Evolutionary conservation across 2,888 invertebrate genomes (phyloP).

Genomic region (Andricus quercusramuli): DNA sequence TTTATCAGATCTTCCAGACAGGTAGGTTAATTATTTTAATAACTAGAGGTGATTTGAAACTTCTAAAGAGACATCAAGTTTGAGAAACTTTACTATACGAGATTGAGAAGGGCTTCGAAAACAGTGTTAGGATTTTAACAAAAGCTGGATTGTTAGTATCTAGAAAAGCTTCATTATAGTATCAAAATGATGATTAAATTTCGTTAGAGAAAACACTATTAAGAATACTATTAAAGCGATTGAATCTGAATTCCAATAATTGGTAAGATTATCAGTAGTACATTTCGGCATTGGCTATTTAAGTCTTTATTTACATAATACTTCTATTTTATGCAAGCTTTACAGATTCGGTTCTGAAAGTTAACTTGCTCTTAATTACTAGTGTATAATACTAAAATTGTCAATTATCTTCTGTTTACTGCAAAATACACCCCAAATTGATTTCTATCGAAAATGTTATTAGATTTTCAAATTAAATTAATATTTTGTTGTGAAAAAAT

Average conservation of each 20-base stretch:
- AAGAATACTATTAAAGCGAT: constrained; percentile 15
- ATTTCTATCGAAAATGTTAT: background rate
- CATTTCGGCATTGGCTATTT: constrained; percentile 12
- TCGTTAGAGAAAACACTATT: constrained; percentile 4
- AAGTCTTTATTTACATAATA: constrained; percentile 19
- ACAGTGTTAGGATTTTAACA: background rate
- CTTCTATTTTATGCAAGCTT: constrained; percentile 16
- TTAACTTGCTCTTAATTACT: constrained; percentile 10
- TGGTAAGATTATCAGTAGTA: constrained; percentile 7
- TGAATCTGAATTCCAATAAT: constrained; percentile 19
- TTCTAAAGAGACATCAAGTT: constrained; percentile 14
- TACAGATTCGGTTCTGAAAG: background rate
- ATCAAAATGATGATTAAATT: constrained; percentile 28
- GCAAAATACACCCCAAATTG: constrained; percentile 1
- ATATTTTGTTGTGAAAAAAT: background rate
- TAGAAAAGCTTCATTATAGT: background rate
- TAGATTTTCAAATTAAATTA: background rate
- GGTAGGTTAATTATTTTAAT: constrained; percentile 28
- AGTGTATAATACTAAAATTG: background rate
- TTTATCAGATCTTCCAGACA: constrained; percentile 10
- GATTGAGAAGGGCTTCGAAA: background rate
- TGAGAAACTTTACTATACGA: background rate
- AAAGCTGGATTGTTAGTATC: constrained; percentile 12
- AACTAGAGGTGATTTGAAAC: constrained; percentile 6
- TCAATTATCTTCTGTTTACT: constrained; percentile 2